Evolutionary conservation across 2,888 invertebrate genomes (phyloP), one percentile per base, ranked within the genome.

Genomic region (Chironomus tentans): DNA sequence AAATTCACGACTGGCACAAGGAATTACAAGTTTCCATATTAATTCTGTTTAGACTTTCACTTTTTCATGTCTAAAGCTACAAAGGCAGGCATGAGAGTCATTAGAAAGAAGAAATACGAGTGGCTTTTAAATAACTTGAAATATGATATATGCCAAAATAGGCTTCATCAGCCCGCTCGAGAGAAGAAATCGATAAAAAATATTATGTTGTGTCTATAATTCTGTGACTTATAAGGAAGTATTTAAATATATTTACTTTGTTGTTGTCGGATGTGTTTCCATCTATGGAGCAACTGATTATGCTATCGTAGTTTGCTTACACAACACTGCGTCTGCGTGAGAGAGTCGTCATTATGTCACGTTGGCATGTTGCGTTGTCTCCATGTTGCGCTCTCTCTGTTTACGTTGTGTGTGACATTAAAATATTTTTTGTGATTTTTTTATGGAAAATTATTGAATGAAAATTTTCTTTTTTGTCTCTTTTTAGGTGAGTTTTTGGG

Each of bases 401-500:
- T 38, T 73, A 62, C 62, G 18, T 24, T 65, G 18, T 62, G n/a
- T 48, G 6, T 38, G 47, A 28, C 24, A 21, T 46, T 13, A 18
- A 61, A 62, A 62, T 28, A 46, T 73, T 68, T 28, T 28, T 68
- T 12, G 4, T 2, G 10, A 28, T 68, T 28, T 68, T n/a, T 68
- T 68, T 38, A 68, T 18, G 21, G 1, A 7, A 56, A 15, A 70
- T 70, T 21, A 71, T 24, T 71, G 12, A 24, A 56, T 28, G 28
- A 62, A 48, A 62, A 38, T 15, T 22, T 73, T 73, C 28, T 24
- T 15, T n/a, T 73, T 73, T 73, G 18, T 73, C 46, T 62, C 24
- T 73, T 73, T 65, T 73, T 73, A 73, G 72, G 72, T 73, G 48
- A 73, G 56, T 73, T 62, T 7, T 21, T 5, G n/a, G 65, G 7